Conservation (phyloP, 2,113 vertebrate genomes). For the Miniopterus natalensis region DNA sequence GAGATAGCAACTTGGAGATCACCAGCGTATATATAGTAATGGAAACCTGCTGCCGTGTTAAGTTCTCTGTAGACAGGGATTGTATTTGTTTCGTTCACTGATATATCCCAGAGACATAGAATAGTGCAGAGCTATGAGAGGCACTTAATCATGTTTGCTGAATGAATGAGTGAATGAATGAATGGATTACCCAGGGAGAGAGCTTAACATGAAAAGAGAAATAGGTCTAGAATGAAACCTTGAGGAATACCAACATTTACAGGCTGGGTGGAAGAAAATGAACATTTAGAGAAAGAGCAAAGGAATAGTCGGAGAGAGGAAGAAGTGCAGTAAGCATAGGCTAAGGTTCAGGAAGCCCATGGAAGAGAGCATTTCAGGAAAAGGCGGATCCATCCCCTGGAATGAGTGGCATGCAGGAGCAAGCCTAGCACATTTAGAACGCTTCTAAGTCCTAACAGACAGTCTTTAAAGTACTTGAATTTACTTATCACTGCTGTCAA, state of each 20-base stretch:
- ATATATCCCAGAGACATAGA: not conserved
- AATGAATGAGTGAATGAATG: not conserved
- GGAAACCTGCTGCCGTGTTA: not conserved
- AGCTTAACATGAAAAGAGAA: conserved; percentile 21
- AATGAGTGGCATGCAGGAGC: not conserved
- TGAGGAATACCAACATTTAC: not conserved
- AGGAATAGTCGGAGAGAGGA: not conserved
- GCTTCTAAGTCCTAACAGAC: not conserved
- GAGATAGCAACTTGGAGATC: not conserved
- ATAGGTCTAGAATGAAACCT: not conserved
- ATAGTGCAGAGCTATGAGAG: not conserved
- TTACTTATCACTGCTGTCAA: conserved; percentile 8
- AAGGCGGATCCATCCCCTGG: not conserved
- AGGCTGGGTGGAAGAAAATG: not conserved
- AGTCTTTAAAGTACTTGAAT: not conserved
- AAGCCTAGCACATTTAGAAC: not conserved
- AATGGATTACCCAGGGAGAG: not conserved
- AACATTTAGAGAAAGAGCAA: not conserved
- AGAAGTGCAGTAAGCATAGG: not conserved
- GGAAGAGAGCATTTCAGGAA: not conserved
- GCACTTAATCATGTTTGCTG: not conserved
- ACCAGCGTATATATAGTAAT: not conserved
- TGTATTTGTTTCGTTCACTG: not conserved
- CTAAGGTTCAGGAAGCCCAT: not conserved
- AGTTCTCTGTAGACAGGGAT: not conserved